phyloP scores from a whole-genome alignment of 2,888 invertebrate species.

The Balanococcus diminutus region DNA sequence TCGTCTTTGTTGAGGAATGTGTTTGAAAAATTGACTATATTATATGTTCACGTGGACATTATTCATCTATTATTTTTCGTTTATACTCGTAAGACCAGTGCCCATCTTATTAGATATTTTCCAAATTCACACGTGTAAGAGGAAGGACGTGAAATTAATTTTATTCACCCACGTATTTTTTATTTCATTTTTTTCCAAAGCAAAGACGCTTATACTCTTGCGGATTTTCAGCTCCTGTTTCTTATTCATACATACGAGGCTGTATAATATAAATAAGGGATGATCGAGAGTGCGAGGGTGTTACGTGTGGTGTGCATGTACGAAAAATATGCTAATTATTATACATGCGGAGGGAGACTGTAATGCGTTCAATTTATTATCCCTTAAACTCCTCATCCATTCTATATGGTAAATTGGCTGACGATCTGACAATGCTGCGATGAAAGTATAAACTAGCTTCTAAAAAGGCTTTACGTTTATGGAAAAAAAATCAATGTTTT shows the following conservation, averaged over 20 bases:
- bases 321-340: slow-evolving; percentile 22
- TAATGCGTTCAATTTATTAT: slow-evolving; percentile 6
- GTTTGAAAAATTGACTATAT: background rate
- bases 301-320: background rate
- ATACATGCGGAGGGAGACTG: background rate
- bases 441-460: slow-evolving; percentile 13
- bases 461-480: background rate
- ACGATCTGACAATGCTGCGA: background rate
- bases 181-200: background rate
- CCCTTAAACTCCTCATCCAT: background rate
- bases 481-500: slow-evolving; percentile 20
- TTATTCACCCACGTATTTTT: background rate
- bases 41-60: background rate
- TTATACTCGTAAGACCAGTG: background rate
- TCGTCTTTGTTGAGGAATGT: background rate
- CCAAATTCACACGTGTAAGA: background rate
- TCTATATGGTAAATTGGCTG: background rate
- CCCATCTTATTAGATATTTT: background rate
- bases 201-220: too few species aligned
- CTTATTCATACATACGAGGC: background rate
- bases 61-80: background rate
- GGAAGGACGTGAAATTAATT: background rate
- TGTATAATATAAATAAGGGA: background rate
- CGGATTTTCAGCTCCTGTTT: background rate
- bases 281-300: background rate